Base-by-base conservation (phyloP, 2,797 vertebrate species). In the Ctenopoma kingsleyae region DNA sequence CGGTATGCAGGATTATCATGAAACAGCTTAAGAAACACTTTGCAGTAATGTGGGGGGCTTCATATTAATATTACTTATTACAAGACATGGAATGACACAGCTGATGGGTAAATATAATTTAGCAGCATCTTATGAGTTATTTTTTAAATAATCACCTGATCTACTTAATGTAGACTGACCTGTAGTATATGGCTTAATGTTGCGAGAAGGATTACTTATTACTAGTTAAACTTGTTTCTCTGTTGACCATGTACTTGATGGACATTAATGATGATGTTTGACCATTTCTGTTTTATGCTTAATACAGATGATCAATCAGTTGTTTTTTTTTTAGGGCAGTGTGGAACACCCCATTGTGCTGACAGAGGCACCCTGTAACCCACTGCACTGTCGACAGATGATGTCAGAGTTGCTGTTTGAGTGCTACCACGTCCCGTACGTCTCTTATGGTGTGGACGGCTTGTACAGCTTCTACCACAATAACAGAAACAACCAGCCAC, bases 331-430 rank as follows among this genome's bases (percentile, higher is more conserved):
- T 55, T 3, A 99, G 98, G 95, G 95, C 32, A 93, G 92, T 13
- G 96, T 99, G 30, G 94, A 96, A 13, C 96, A 99, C 53, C 97
- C 98, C 4, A n/a, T 99, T 11, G 95, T 99, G 61, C 81, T 99
- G 72, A 98, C 97, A 0, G 98, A 99, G 90, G 96, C 98, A 0
- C 95, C 97, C 27, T 98, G 96, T 81, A 99, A 97, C 87, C 98
- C 97, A 0, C 92, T 98, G 3, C 97, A 98, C 90, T 97, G 97
- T 0, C 93, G 97, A 1, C 97, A 99, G 85, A 98, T 99, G 97
- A 97, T 99, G 96, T 98, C 98, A 0, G 98, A 99, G 87, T 87
- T 99, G 23, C 93, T 99, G 40, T 99, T 99, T 0, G 98, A 99
- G 68, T 99, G 98, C 80, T 99, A 99, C 4, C 80, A 92, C 2